phyloP scores from a whole-genome alignment of 2,797 vertebrate species.

The Yasuhikotakia modesta region DNA sequence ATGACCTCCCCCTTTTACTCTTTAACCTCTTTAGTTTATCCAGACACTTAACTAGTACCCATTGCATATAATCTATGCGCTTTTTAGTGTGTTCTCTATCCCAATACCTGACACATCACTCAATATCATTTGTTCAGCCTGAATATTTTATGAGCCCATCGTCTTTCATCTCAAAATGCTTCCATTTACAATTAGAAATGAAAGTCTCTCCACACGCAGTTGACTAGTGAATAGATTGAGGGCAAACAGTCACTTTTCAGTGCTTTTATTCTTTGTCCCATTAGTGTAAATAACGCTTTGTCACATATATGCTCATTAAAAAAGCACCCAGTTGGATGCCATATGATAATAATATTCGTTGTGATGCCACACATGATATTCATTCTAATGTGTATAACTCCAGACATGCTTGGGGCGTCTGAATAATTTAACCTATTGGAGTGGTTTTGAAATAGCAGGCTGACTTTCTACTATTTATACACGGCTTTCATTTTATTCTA shows the following conservation, averaged over 20 bases:
- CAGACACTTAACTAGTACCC: not conserved
- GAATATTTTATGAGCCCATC: constrained; percentile 28
- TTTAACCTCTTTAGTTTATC: not conserved
- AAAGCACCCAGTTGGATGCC: not conserved
- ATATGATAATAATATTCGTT: constrained; percentile 18
- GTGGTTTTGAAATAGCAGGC: constrained; percentile 34
- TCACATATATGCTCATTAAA: constrained; percentile 16
- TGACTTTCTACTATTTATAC: constrained; percentile 42
- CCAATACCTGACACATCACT: not conserved
- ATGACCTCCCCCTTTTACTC: constrained; percentile 11
- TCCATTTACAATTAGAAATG: constrained; percentile 1
- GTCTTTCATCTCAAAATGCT: constrained; percentile 25
- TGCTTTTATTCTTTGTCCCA: not conserved
- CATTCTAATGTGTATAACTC: constrained; percentile 32
- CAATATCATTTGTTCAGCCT: constrained; percentile 30
- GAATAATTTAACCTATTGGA: constrained; percentile 57
- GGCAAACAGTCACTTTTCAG: constrained; percentile 4
- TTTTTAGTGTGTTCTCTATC: not conserved
- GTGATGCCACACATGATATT: constrained; percentile 32
- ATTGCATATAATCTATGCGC: not conserved
- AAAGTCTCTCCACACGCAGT: not conserved
- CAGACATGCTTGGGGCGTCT: constrained; percentile 26
- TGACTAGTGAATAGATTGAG: not conserved
- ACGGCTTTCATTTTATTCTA: constrained; percentile 25
- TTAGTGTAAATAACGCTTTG: not conserved